Conservation (phyloP, 2,888 invertebrate genomes). For the Corythucha ciliata region DNA sequence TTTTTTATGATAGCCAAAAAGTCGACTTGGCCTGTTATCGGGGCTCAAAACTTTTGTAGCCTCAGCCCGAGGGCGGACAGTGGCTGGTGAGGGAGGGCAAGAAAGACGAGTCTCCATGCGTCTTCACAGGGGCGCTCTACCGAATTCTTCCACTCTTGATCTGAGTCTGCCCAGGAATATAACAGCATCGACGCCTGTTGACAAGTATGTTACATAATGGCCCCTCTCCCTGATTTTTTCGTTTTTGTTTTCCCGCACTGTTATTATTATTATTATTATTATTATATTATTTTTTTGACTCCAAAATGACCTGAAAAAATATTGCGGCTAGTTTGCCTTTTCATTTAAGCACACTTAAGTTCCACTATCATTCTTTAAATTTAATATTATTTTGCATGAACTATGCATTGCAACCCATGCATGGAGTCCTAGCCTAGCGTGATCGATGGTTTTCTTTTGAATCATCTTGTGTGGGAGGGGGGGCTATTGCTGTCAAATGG, state of each 20-base stretch:
- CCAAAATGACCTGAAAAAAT: background rate
- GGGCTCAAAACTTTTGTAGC: no score
- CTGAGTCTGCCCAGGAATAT: constrained; percentile 25
- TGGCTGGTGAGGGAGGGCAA: constrained; percentile 40
- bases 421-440: no score
- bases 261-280: constrained; percentile 4
- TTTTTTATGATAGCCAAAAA: background rate
- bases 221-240: background rate
- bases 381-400: no score
- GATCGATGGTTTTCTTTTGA: no score
- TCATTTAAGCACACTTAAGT: background rate
- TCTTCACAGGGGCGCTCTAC: constrained; percentile 39
- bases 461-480: no score
- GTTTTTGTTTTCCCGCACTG: background rate
- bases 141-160: constrained; percentile 27
- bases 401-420: no score
- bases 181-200: constrained; percentile 23
- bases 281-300: background rate
- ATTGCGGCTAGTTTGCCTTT: background rate
- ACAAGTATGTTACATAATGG: constrained; percentile 24
- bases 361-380: background rate
- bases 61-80: constrained; percentile 24
- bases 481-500: no score
- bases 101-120: constrained; percentile 43
- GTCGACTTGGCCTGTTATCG: no score